A percentile compares a stretch with the other conserved stretches of the same genome.
Conservation (phyloP, 2,888 invertebrate species). For the Morpho deidamia region DNA sequence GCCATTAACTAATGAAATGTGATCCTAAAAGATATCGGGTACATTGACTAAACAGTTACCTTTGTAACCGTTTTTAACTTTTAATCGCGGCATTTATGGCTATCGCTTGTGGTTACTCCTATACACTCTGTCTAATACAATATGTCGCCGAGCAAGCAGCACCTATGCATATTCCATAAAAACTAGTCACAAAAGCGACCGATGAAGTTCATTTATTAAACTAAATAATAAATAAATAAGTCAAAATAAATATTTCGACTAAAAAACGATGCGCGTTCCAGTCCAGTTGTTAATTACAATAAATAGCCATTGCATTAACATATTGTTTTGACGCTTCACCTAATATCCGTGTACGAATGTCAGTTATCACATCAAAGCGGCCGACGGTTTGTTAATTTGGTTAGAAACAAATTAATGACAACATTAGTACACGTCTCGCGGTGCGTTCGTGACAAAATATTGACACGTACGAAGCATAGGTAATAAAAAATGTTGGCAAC, state of each 20-base stretch:
- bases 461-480: slow-evolving; percentile 51
- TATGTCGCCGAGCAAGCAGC: too few species aligned
- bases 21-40: too few species aligned
- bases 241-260: not conserved
- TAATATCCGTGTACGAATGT: slow-evolving; percentile 34
- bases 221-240: not conserved
- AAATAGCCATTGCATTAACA: slow-evolving; percentile 17
- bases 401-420: slow-evolving; percentile 68
- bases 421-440: slow-evolving; percentile 65
- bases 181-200: too few species aligned
- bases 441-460: slow-evolving; percentile 75
- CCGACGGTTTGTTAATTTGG: slow-evolving; percentile 59
- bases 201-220: too few species aligned
- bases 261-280: slow-evolving; percentile 6
- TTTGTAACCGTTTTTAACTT: too few species aligned
- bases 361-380: slow-evolving; percentile 59
- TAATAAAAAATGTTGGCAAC: slow-evolving; percentile 41
- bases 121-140: too few species aligned
- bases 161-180: too few species aligned
- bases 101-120: too few species aligned
- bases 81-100: too few species aligned
- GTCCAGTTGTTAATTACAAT: slow-evolving; percentile 7
- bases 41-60: too few species aligned
- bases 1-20: too few species aligned
- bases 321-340: slow-evolving; percentile 43